Conservation (phyloP, 1,140 invertebrate species). For the Pomacea maculata region DNA sequence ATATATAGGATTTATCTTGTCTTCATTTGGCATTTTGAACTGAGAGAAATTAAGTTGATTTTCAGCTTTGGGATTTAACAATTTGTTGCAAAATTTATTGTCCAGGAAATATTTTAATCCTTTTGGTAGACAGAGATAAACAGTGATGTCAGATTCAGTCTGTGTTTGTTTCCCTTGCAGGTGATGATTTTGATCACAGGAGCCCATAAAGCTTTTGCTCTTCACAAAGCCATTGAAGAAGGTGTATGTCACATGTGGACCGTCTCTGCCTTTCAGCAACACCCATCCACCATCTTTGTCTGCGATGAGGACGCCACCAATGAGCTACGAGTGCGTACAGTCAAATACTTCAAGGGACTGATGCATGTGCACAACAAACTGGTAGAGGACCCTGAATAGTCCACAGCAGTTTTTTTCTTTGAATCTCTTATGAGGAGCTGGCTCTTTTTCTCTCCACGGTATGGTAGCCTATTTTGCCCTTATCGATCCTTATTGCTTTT, state of each 20-base stretch:
- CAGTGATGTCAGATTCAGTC: no score
- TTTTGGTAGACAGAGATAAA: no score
- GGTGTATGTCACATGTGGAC: constrained; percentile 99
- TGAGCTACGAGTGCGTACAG: constrained; percentile 96
- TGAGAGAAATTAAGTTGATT: no score
- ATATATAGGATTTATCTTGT: no score
- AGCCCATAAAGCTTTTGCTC: constrained; percentile 94
- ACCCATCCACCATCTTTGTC: constrained; percentile 77
- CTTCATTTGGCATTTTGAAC: no score
- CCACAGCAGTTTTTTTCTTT: no score
- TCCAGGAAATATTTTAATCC: no score
- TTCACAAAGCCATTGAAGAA: constrained; percentile 96
- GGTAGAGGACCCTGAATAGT: constrained; percentile 55
- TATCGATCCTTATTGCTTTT: neutral
- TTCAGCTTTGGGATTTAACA: no score
- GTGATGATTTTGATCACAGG: constrained; percentile 98
- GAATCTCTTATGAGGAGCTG: neutral
- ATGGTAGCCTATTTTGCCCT: neutral
- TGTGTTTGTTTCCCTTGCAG: constrained; percentile 62
- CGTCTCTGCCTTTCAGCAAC: constrained; percentile 94
- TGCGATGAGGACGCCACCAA: constrained; percentile 98
- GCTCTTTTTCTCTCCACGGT: neutral
- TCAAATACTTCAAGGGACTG: constrained; percentile 95
- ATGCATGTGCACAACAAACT: constrained; percentile 67
- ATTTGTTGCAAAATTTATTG: no score